Base-by-base conservation (phyloP, 2,797 vertebrate species). In the Enteromius unitaeniatus region DNA sequence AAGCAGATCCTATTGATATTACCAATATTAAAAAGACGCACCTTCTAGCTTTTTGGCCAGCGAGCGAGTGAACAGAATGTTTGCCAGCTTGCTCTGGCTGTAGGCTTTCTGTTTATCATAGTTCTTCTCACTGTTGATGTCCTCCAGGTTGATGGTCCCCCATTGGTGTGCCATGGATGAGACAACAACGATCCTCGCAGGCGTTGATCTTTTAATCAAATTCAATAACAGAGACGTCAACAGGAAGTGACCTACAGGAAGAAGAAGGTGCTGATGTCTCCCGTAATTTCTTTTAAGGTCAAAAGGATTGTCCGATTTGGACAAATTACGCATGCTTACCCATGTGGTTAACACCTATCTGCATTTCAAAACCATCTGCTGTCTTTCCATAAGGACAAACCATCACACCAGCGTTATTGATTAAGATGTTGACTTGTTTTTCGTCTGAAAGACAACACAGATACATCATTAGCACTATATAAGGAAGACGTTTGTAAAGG, bases 381-480 rank as follows among this genome's bases (percentile, higher is more conserved):
- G 98, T 99, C 91, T 97, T 97, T 53, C 94, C 95, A 34, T 95
- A 97, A 1, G 97, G 97, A 88, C 96, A 97, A 78, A 96, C 92
- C 97, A 99, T 99, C n/a, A 99, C 95, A 0, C 97, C 97, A 4
- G 98, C 97, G 0, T 99, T 99, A 94, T 97, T 99, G 90, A 99
- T 95, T 87, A 99, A 93, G 89, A 99, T 94, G 89, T 98, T 96
- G 74, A 99, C 94, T 60, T 95, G 91, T 5, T 95, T 91, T 89
- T 99, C 97, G 37, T 95, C 97, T 99, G 88, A 28, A 65, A 68
- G 28, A 83, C 58, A 37, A 83, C 19, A 15, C 40, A 67, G 10
- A n/a, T 7, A 7, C 37, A 45, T 45, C 53, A 62, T 2, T n/a
- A 40, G 8, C 21, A 6, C 42, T 9, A 15, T 19, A 51, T 7